Percentiles rank a stretch among this genome's conserved stretches.
These are phyloP conservation scores for Boloria euphrosyne DNA, from an alignment of 2,888 invertebrate species.

Conservation along the genomic window DNA sequence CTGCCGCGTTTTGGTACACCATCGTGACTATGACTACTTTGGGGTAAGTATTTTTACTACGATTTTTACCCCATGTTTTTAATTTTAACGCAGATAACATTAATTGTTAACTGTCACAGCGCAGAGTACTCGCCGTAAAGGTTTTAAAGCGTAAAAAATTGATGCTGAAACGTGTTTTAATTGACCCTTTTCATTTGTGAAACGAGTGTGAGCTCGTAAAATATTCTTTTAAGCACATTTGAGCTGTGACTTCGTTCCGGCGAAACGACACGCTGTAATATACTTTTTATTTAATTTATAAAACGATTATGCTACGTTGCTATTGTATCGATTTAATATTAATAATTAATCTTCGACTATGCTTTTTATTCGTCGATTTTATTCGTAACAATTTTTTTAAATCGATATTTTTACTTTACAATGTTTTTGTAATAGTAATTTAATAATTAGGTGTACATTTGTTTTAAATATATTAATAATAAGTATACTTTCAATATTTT, in stretches of 20 bases:
- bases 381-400: neutral
- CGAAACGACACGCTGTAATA: conserved; percentile 28
- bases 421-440: no score
- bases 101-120: conserved; percentile 71
- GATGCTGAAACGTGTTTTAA: conserved; percentile 49
- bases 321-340: conserved; percentile 4
- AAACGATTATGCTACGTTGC: neutral
- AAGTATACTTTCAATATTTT: no score
- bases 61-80: conserved; percentile 25
- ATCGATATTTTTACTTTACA: no score
- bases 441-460: no score
- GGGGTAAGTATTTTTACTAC: conserved; percentile 88
- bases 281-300: conserved; percentile 6
- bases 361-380: neutral
- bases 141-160: conserved; percentile 59
- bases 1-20: conserved; percentile 99
- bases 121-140: conserved; percentile 62
- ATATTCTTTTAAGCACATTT: conserved; percentile 42
- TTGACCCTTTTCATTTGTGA: conserved; percentile 48
- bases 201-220: conserved; percentile 46
- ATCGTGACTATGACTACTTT: conserved; percentile 99
- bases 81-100: conserved; percentile 64
- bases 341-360: neutral
- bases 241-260: conserved; percentile 29
- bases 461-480: no score